These are phyloP conservation scores for Athene cunicularia DNA, from an alignment of 2,113 vertebrate species.

Conservation along the genomic window DNA sequence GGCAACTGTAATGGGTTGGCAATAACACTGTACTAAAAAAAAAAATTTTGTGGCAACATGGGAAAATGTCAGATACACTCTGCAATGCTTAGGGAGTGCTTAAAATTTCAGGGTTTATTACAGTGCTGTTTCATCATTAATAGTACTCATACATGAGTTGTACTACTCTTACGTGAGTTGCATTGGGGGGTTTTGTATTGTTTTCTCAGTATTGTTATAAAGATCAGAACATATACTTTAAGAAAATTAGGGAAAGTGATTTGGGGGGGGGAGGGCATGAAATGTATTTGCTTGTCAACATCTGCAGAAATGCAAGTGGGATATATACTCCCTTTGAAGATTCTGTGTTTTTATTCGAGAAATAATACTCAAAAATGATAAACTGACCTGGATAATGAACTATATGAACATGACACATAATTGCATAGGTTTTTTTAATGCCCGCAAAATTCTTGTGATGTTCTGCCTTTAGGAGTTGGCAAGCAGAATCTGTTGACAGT, in stretches of 20 bases:
- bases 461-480: conserved; percentile 87
- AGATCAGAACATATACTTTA: background rate
- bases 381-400: background rate
- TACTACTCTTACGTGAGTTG: background rate
- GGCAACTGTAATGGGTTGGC: background rate
- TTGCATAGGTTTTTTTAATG: background rate
- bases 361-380: background rate
- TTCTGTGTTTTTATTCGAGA: background rate
- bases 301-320: background rate
- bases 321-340: background rate
- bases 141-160: background rate
- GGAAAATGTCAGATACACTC: background rate
- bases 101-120: background rate
- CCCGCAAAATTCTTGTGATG: background rate
- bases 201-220: background rate
- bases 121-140: background rate
- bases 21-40: background rate
- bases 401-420: fast-evolving
- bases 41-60: background rate
- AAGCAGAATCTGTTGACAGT: conserved; percentile 94
- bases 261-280: background rate
- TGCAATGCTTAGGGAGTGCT: background rate
- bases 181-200: background rate
- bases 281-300: background rate
- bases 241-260: background rate